Conservation (phyloP, 2,888 invertebrate genomes). For the Zeuzera pyrina region DNA sequence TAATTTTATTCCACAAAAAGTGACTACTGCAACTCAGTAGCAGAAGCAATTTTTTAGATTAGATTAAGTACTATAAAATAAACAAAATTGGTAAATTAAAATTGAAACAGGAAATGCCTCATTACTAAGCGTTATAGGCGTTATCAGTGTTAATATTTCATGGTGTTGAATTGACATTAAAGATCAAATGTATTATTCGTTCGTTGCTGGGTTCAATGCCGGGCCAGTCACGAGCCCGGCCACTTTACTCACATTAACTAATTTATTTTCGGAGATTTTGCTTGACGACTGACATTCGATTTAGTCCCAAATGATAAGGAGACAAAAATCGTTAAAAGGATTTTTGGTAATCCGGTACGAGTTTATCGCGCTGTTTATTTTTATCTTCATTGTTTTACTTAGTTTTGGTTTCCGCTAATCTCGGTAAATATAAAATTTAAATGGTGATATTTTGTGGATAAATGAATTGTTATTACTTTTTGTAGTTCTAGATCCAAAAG, state of each 20-base stretch:
- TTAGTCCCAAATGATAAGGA: conserved; percentile 33
- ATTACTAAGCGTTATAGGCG: no score
- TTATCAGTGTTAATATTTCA: conserved; percentile 55
- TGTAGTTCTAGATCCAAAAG: conserved; percentile 20
- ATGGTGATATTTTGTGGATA: conserved; percentile 25
- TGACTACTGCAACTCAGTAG: conserved; percentile 21
- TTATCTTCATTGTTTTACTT: conserved; percentile 1
- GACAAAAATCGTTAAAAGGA: conserved; percentile 33
- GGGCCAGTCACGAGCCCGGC: conserved; percentile 56
- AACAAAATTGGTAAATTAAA: conserved; percentile 21
- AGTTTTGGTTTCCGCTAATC: conserved; percentile 12
- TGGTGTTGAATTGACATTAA: conserved; percentile 40
- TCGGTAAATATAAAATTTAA: conserved; percentile 24
- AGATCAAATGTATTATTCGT: conserved; percentile 43
- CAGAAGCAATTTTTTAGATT: conserved; percentile 20
- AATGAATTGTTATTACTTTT: conserved; percentile 10
- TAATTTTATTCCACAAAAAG: conserved; percentile 31
- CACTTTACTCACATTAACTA: conserved; percentile 58
- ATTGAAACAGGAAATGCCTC: conserved; percentile 46
- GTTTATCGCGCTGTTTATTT: conserved; percentile 3
- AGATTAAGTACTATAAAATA: conserved; percentile 17
- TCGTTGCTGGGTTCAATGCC: conserved; percentile 41
- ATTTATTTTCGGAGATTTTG: conserved; percentile 55
- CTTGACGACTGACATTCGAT: conserved; percentile 43
- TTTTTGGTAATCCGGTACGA: conserved; percentile 19